phyloP scores from a whole-genome alignment of 2,113 vertebrate species.

The Rhynchomys soricoides region DNA sequence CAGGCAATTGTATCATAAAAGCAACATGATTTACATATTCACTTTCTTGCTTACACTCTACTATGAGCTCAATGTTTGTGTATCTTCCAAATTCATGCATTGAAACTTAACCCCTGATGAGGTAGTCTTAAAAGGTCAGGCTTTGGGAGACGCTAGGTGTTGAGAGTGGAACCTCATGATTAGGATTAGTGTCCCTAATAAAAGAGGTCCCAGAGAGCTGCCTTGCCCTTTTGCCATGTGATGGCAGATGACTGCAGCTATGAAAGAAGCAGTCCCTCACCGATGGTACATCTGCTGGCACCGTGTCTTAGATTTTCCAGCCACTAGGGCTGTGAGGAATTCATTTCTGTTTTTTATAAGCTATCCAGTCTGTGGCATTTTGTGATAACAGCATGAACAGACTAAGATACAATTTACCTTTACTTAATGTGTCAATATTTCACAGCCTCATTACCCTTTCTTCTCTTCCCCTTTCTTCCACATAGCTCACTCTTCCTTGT shows the following conservation, averaged over 20 bases:
- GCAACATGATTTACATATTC: neutral
- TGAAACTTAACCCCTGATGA: neutral
- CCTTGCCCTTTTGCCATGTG: neutral
- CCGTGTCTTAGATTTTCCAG: neutral
- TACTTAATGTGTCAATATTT: neutral
- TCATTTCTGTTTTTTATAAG: neutral
- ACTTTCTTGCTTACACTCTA: neutral
- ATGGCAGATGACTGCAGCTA: neutral
- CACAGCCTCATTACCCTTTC: neutral
- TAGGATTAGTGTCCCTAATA: conserved; percentile 1
- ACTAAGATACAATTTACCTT: neutral
- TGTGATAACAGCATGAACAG: neutral
- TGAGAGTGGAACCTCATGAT: neutral
- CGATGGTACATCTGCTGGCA: neutral
- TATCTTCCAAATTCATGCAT: neutral
- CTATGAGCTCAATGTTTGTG: neutral
- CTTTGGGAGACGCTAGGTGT: neutral
- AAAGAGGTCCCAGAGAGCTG: neutral
- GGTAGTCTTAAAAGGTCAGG: neutral
- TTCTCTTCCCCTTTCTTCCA: neutral
- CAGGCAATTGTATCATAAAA: neutral
- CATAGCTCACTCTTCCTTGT: neutral
- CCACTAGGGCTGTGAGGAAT: neutral
- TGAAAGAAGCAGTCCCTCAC: neutral
- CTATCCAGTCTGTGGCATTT: neutral